These are phyloP conservation scores for Silurus lanzhouensis DNA, from an alignment of 2,797 vertebrate genomes.

Conservation along the genomic window DNA sequence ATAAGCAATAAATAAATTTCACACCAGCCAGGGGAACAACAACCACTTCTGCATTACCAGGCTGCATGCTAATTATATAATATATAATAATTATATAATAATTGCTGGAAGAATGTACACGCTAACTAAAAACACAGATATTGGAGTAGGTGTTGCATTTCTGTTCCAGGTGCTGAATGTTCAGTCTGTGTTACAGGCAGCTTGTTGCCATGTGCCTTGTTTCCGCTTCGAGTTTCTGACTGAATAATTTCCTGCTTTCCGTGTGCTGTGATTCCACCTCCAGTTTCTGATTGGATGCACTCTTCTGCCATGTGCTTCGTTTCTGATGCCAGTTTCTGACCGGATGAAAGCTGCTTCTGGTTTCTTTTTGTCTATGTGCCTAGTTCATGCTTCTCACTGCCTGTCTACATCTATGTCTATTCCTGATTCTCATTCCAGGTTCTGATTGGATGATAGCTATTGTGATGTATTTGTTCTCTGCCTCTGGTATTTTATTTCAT, in stretches of 20 bases:
- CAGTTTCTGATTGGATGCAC: not conserved
- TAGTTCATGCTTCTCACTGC: not conserved
- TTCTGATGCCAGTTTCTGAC: not conserved
- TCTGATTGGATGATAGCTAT: not conserved
- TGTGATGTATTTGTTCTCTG: not conserved
- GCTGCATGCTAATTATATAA: not conserved
- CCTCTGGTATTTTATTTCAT: not conserved
- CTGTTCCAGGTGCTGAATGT: not conserved
- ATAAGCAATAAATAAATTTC: not conserved
- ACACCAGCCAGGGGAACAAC: conserved; percentile 4
- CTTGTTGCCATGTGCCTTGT: not conserved
- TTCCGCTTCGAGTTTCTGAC: not conserved
- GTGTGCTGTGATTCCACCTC: not conserved
- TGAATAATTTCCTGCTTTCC: not conserved
- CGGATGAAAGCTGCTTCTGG: not conserved
- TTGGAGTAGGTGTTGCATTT: not conserved
- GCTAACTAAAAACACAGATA: no score
- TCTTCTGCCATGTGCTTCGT: not conserved
- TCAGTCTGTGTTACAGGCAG: not conserved
- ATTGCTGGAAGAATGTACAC: no score
- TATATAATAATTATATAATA: no score
- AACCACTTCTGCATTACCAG: conserved; percentile 3
- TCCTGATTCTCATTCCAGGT: not conserved
- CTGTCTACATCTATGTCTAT: not conserved
- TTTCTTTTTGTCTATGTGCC: not conserved